phyloP scores from a whole-genome alignment of 2,888 invertebrate genomes.

The Noctua pronuba region DNA sequence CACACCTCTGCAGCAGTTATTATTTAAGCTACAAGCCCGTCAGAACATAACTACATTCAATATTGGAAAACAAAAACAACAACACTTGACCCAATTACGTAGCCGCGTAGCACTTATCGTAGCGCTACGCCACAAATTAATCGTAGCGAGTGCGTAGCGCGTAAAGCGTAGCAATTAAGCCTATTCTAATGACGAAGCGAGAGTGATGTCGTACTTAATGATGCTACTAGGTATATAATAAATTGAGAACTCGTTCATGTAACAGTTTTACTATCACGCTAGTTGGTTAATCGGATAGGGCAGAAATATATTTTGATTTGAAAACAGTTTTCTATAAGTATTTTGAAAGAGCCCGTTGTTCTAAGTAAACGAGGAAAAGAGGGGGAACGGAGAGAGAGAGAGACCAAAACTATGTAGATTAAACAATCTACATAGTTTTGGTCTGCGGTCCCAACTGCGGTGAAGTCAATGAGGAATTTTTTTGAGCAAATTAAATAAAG shows the following conservation, averaged over 20 bases:
- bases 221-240: constrained; percentile 10
- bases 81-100: constrained; percentile 38
- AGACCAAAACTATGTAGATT: too few relatives aligned
- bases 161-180: constrained; percentile 43
- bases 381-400: neutral
- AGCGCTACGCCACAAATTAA: constrained; percentile 32
- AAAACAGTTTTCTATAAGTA: neutral
- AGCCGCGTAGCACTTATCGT: constrained; percentile 42
- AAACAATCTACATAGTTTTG: too few relatives aligned
- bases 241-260: neutral
- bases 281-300: neutral
- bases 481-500: neutral
- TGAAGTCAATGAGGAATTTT: neutral
- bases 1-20: neutral
- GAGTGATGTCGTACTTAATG: constrained; percentile 27
- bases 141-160: constrained; percentile 48
- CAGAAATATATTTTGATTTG: neutral
- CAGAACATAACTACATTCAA: neutral
- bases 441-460: too few relatives aligned
- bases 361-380: neutral
- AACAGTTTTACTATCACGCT: neutral
- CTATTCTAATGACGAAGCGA: constrained; percentile 28
- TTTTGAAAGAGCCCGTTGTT: neutral
- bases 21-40: neutral
- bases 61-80: neutral